These are phyloP conservation scores for Chymomyza procnemis DNA, from an alignment of 2,888 invertebrate genomes.

Conservation along the genomic window DNA sequence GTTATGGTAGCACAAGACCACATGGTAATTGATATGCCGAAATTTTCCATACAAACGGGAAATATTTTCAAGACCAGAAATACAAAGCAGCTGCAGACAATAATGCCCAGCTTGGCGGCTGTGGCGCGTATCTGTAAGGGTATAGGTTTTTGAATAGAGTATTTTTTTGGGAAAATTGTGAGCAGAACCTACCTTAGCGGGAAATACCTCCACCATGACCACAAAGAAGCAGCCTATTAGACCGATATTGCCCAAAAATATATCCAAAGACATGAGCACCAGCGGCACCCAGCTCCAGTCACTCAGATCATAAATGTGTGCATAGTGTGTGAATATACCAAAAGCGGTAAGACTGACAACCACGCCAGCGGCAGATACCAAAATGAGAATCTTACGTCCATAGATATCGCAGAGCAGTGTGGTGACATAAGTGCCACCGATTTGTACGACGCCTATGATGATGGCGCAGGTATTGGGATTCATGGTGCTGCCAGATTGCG, in stretches of 20 bases:
- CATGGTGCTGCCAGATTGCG: constrained; percentile 61
- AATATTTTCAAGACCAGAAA: constrained; percentile 70
- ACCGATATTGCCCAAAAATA: constrained; percentile 74
- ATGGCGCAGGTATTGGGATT: constrained; percentile 73
- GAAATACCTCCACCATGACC: constrained; percentile 74
- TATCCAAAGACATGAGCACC: constrained; percentile 67
- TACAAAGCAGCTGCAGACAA: constrained; percentile 55
- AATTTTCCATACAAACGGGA: constrained; percentile 58
- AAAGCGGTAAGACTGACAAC: constrained; percentile 61
- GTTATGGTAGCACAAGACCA: constrained; percentile 56
- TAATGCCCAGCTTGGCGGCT: constrained; percentile 61
- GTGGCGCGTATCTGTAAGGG: constrained; percentile 66
- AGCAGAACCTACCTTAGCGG: constrained; percentile 63
- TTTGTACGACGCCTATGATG: constrained; percentile 71
- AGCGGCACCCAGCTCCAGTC: constrained; percentile 71
- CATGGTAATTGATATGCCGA: constrained; percentile 62
- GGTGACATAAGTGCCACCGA: constrained; percentile 67
- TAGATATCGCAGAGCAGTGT: constrained; percentile 70
- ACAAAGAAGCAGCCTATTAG: constrained; percentile 73
- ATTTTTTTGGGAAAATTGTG: too few species aligned
- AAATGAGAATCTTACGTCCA: constrained; percentile 70
- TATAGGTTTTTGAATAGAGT: too few species aligned
- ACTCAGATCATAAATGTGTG: constrained; percentile 40
- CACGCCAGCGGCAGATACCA: constrained; percentile 67
- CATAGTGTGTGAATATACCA: constrained; percentile 62